Conservation (phyloP, 2,797 vertebrate genomes). For the Catamblyrhynchus diadema region DNA sequence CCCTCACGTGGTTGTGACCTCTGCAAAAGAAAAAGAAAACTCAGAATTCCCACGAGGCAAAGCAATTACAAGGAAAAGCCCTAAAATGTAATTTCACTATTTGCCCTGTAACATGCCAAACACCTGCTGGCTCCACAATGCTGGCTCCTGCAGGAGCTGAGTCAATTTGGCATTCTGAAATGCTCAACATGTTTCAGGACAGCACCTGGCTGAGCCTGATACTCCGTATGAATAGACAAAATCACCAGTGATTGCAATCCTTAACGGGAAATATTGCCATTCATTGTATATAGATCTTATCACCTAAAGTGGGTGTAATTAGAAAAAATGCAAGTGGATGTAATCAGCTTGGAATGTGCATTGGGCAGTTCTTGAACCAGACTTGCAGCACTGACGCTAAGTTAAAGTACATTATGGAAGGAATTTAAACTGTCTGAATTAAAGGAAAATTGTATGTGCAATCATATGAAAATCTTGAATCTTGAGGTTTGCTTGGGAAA, state of each 20-base stretch:
- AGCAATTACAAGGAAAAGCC: background rate
- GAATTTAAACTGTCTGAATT: background rate
- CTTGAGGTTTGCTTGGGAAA: background rate
- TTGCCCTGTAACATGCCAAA: background rate
- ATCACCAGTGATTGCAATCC: background rate
- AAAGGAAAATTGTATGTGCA: background rate
- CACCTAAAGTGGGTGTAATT: background rate
- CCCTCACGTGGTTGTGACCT: background rate
- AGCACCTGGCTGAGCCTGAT: background rate
- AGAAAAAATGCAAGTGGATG: background rate
- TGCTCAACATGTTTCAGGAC: background rate
- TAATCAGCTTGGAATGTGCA: slow-evolving; percentile 10
- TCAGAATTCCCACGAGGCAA: background rate
- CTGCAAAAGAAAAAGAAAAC: background rate
- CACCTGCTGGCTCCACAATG: background rate
- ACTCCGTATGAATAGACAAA: background rate
- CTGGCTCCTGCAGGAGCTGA: background rate
- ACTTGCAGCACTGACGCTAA: background rate
- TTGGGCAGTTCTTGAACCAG: background rate
- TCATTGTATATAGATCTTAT: background rate
- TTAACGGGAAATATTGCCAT: background rate
- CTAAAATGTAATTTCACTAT: background rate
- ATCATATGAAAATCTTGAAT: background rate
- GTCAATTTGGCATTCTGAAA: background rate
- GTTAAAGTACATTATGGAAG: background rate